Conservation (phyloP, 2,888 invertebrate genomes). For the Halocaridina rubra region DNA sequence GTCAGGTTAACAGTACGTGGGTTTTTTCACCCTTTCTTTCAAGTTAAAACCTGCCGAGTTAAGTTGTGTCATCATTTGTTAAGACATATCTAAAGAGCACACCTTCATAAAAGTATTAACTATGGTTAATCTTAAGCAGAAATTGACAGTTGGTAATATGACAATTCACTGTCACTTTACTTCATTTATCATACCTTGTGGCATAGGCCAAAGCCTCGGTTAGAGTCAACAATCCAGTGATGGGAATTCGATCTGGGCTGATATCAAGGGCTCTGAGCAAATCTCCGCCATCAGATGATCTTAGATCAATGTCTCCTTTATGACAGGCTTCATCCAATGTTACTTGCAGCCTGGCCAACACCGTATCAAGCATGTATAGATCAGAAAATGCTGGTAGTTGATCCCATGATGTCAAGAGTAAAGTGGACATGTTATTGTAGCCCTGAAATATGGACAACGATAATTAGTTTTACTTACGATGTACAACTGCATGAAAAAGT, state of each 20-base stretch:
- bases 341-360: conserved; percentile 79
- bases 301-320: conserved; percentile 68
- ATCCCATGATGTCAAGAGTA: conserved; percentile 68
- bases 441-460: conserved; percentile 24
- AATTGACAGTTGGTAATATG: no score
- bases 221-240: conserved; percentile 77
- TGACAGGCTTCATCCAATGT: conserved; percentile 71
- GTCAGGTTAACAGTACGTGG: no score
- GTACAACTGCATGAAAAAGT: no score
- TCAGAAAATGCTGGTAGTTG: conserved; percentile 78
- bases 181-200: conserved; percentile 67
- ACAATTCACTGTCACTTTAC: no score
- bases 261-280: conserved; percentile 60
- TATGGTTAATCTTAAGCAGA: no score
- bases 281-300: conserved; percentile 66
- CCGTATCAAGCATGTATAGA: conserved; percentile 80
- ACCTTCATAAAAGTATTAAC: no score
- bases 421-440: conserved; percentile 17
- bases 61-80: no score
- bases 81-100: no score
- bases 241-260: conserved; percentile 65
- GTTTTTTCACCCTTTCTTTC: no score
- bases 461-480: no score
- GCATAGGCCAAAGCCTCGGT: conserved; percentile 77
- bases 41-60: no score